phyloP scores from a whole-genome alignment of 2,113 vertebrate genomes.

The Colinus virginianus region DNA sequence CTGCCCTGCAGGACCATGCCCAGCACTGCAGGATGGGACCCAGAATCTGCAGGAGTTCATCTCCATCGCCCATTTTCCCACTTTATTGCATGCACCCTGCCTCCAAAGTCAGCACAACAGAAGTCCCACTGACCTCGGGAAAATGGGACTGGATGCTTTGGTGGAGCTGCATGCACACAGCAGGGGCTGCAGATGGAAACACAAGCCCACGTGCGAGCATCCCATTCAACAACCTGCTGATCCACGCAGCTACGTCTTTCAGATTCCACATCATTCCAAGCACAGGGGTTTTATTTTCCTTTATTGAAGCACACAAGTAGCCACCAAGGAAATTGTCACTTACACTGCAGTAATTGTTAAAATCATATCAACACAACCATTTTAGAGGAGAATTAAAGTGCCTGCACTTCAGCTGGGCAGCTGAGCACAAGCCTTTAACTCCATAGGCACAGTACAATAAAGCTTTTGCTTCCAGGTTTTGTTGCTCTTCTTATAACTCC shows the following conservation, averaged over 20 bases:
- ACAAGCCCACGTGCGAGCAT: not conserved
- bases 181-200: not conserved
- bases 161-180: accelerated
- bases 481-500: conserved; percentile 11
- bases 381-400: conserved; percentile 33
- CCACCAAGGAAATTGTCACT: conserved; percentile 52
- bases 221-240: too few relatives aligned
- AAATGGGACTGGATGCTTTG: not conserved
- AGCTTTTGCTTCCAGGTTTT: conserved; percentile 49
- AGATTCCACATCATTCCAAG: not conserved
- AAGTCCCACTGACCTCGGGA: not conserved
- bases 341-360: conserved; percentile 10
- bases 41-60: not conserved
- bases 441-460: conserved; percentile 64
- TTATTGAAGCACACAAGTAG: conserved; percentile 72
- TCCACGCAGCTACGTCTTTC: not conserved
- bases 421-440: not conserved
- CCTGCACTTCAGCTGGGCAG: conserved; percentile 1
- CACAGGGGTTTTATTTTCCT: conserved; percentile 6
- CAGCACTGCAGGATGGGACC: accelerated
- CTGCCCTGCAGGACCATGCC: accelerated
- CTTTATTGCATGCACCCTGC: not conserved
- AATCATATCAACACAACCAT: conserved; percentile 19
- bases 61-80: not conserved
- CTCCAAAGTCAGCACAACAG: not conserved